A percentile compares a stretch with the other conserved stretches of the same genome.
These are phyloP conservation scores for Rhagium mordax DNA, from an alignment of 2,888 invertebrate species.

Conservation along the genomic window DNA sequence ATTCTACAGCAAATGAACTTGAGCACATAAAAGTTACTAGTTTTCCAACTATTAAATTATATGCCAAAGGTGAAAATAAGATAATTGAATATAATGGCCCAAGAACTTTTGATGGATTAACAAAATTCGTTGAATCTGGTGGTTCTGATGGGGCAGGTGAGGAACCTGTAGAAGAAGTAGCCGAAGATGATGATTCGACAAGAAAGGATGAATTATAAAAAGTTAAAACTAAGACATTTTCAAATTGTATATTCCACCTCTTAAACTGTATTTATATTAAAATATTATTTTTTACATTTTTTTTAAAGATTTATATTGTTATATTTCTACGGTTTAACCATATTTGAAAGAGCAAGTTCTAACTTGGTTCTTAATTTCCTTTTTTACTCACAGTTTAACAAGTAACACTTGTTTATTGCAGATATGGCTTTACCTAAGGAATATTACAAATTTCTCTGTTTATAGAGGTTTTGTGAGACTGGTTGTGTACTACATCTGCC, in stretches of 20 bases:
- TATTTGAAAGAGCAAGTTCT: constrained; percentile 20
- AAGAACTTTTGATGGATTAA: constrained; percentile 92
- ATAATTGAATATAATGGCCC: constrained; percentile 95
- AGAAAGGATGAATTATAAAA: constrained; percentile 86
- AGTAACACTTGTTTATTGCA: constrained; percentile 15
- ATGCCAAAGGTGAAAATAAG: constrained; percentile 93
- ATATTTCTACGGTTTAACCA: constrained; percentile 32
- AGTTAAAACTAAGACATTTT: constrained; percentile 2
- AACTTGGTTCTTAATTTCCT: constrained; percentile 31
- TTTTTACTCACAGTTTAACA: constrained; percentile 2
- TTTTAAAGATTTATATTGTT: constrained; percentile 34
- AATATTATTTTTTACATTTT: constrained; percentile 21
- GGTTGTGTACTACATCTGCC: constrained; percentile 54
- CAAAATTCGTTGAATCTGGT: constrained; percentile 93
- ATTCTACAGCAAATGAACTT: constrained; percentile 97
- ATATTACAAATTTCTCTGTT: constrained; percentile 39
- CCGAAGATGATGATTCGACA: constrained; percentile 82
- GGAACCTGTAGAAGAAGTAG: constrained; percentile 76
- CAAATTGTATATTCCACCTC: constrained; percentile 44
- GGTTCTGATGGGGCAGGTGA: constrained; percentile 86
- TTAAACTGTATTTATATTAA: constrained; percentile 45
- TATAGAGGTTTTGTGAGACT: constrained; percentile 59
- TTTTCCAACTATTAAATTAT: constrained; percentile 96
- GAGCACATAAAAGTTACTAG: constrained; percentile 95
- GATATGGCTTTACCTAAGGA: constrained; percentile 23